phyloP scores from a whole-genome alignment of 2,113 vertebrate species.

The Entomyzon cyanotis region DNA sequence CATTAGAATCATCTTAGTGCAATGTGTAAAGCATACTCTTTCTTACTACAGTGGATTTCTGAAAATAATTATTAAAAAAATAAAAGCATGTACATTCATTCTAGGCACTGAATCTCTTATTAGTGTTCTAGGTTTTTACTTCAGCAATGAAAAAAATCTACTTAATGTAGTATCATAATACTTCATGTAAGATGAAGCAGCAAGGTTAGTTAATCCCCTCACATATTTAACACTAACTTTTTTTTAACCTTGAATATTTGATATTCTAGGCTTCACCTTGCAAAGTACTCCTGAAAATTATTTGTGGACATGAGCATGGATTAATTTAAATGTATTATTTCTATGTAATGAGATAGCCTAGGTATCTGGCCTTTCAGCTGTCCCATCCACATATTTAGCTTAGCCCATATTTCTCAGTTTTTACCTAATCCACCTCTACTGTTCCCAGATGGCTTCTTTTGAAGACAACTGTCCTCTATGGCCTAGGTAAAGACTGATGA shows the following conservation, averaged over 20 bases:
- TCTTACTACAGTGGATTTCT: background rate
- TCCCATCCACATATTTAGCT: background rate
- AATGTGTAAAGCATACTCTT: background rate
- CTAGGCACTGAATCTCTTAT: background rate
- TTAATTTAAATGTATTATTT: background rate
- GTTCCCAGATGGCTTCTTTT: constrained; percentile 1
- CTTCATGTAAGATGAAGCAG: background rate
- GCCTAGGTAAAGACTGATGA: constrained; percentile 30
- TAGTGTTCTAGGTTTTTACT: background rate
- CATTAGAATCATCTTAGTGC: background rate
- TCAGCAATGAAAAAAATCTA: background rate
- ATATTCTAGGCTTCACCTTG: background rate
- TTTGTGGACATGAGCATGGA: background rate
- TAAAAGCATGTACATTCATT: background rate
- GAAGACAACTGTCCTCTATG: constrained; percentile 17
- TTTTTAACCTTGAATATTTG: background rate
- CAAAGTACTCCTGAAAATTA: background rate
- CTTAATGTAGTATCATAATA: background rate
- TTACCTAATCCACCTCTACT: background rate
- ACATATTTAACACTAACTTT: background rate
- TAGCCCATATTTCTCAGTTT: background rate
- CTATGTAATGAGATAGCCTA: background rate
- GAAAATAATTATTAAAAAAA: background rate
- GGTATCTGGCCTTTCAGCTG: background rate
- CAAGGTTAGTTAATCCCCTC: background rate